phyloP scores from a whole-genome alignment of 2,113 vertebrate species.

The Shinisaurus crocodilurus region DNA sequence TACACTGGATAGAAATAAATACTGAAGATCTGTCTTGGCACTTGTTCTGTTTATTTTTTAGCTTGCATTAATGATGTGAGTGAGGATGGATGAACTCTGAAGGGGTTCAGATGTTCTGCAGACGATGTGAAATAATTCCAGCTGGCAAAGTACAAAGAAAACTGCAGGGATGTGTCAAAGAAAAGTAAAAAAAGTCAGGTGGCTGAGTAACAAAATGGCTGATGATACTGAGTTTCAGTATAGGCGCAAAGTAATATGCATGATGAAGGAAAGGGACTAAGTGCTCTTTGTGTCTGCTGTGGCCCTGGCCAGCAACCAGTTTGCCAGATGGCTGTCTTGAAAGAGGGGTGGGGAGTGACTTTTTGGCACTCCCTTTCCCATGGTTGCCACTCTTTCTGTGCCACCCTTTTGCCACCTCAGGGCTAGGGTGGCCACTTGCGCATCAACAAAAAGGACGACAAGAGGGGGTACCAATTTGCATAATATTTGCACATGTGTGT shows the following conservation, averaged over 20 bases:
- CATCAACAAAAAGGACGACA: no score
- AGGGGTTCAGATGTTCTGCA: conserved; percentile 2
- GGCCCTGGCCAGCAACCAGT: not conserved
- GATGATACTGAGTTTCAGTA: not conserved
- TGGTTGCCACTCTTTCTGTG: no score
- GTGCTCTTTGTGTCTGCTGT: not conserved
- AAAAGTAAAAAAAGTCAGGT: not conserved
- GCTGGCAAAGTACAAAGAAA: not conserved
- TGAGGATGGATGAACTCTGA: not conserved
- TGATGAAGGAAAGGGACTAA: not conserved
- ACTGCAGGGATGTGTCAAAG: not conserved
- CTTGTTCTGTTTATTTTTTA: conserved; percentile 24
- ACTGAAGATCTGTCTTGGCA: not conserved
- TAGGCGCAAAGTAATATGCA: not conserved
- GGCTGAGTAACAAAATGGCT: not conserved
- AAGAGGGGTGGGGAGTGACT: not conserved
- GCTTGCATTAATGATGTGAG: conserved; percentile 20
- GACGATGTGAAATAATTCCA: not conserved
- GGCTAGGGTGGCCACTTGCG: not conserved
- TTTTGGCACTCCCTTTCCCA: not conserved
- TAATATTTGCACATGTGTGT: no score
- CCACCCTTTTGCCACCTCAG: not conserved
- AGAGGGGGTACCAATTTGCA: no score
- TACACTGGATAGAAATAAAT: not conserved
- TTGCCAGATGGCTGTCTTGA: not conserved